phyloP scores from a whole-genome alignment of 2,113 vertebrate genomes.

The Piaya cayana region DNA sequence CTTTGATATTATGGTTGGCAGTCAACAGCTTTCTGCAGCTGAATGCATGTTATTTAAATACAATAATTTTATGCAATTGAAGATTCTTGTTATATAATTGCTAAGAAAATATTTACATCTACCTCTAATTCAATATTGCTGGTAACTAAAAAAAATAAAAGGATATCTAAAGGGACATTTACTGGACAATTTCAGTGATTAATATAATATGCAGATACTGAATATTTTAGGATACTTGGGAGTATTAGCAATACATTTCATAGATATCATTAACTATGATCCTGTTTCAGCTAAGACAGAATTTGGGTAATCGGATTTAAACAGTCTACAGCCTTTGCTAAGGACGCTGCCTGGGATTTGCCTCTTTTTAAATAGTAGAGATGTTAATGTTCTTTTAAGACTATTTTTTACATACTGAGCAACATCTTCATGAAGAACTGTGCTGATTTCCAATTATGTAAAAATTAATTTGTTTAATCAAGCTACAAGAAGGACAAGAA shows the following conservation, averaged over 20 bases:
- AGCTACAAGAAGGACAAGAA: conserved; percentile 47
- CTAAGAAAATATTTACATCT: conserved; percentile 1
- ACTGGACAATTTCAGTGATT: neutral
- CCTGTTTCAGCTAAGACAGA: neutral
- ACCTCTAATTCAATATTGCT: neutral
- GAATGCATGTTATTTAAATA: neutral
- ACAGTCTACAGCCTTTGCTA: conserved; percentile 4
- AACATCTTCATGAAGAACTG: conserved; percentile 32
- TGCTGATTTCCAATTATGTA: conserved; percentile 34
- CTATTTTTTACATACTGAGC: conserved; percentile 15
- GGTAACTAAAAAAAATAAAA: neutral
- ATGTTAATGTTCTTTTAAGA: conserved; percentile 26
- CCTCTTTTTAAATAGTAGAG: conserved; percentile 6
- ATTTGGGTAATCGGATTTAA: conserved; percentile 42
- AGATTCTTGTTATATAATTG: neutral
- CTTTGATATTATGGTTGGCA: neutral
- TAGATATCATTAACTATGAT: neutral
- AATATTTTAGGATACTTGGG: neutral
- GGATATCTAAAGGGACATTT: neutral
- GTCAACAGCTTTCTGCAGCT: neutral
- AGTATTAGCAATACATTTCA: conserved; percentile 18
- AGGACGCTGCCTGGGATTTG: conserved; percentile 21
- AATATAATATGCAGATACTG: neutral
- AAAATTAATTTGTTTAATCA: conserved; percentile 67
- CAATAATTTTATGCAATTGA: neutral